A percentile compares a stretch with the other conserved stretches of the same genome.
These are phyloP conservation scores for Laspeyria flexula DNA, from an alignment of 2,888 invertebrate genomes.

Conservation along the genomic window DNA sequence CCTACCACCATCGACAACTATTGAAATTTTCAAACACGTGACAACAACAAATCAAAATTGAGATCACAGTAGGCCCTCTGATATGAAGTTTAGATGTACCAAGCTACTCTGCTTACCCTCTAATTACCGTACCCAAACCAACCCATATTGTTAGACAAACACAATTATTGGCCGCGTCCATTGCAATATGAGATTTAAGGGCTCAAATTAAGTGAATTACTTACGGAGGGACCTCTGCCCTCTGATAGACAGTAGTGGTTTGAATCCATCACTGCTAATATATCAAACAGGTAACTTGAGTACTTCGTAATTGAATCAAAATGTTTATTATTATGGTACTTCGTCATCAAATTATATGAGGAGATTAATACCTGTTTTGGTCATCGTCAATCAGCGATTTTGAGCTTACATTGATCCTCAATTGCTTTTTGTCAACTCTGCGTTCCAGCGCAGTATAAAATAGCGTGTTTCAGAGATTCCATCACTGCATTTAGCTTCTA, in stretches of 20 bases:
- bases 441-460: too few species aligned
- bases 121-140: neutral
- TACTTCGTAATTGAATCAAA: conserved; percentile 32
- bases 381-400: too few species aligned
- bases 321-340: conserved; percentile 3
- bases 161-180: conserved; percentile 80
- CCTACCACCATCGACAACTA: too few species aligned
- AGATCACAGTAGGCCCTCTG: too few species aligned
- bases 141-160: conserved; percentile 73
- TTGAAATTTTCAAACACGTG: too few species aligned
- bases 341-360: neutral
- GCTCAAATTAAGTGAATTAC: conserved; percentile 84
- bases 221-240: conserved; percentile 57
- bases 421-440: too few species aligned
- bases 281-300: conserved; percentile 41
- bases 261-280: conserved; percentile 36
- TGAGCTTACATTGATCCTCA: too few species aligned
- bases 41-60: too few species aligned
- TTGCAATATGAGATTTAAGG: conserved; percentile 83
- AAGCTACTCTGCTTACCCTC: neutral
- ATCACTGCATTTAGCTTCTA: too few species aligned
- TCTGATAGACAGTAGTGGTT: conserved; percentile 28
- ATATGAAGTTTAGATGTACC: too few species aligned
- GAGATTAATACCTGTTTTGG: too few species aligned
- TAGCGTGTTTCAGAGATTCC: too few species aligned